These are phyloP conservation scores for Tarsius wallacei DNA, from an alignment of 2,797 vertebrate species.

Conservation along the genomic window DNA sequence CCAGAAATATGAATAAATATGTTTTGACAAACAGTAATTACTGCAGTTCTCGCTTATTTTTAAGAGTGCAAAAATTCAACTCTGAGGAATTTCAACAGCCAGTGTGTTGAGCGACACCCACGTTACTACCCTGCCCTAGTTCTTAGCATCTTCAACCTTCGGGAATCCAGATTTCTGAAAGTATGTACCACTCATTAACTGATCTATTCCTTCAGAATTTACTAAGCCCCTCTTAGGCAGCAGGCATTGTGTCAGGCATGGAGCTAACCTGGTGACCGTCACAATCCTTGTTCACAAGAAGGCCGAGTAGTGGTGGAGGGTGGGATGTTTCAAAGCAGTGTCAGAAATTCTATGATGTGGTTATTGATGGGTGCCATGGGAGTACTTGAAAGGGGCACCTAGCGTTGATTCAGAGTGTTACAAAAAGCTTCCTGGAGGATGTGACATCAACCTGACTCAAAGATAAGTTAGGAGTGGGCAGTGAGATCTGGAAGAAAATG, in stretches of 20 bases:
- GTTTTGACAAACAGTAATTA: conserved; percentile 57
- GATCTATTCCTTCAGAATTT: conserved; percentile 6
- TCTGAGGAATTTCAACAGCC: neutral
- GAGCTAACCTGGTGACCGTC: neutral
- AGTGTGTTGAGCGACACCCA: neutral
- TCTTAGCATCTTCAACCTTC: neutral
- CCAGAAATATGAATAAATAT: conserved; percentile 42
- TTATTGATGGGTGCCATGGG: neutral
- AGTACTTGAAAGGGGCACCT: neutral
- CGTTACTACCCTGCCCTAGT: neutral
- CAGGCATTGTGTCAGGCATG: neutral
- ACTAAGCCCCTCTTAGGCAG: neutral
- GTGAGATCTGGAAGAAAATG: neutral
- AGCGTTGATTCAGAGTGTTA: neutral
- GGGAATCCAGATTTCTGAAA: neutral
- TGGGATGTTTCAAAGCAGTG: neutral
- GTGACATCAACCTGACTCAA: neutral
- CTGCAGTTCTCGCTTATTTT: conserved; percentile 53
- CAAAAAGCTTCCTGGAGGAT: conserved; percentile 6
- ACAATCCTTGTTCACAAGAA: neutral
- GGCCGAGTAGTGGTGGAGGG: neutral
- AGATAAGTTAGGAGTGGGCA: neutral
- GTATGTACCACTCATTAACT: neutral
- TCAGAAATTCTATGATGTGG: neutral
- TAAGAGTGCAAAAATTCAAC: conserved; percentile 28